phyloP scores from a whole-genome alignment of 1,140 invertebrate genomes.

The Papilio glaucus region DNA sequence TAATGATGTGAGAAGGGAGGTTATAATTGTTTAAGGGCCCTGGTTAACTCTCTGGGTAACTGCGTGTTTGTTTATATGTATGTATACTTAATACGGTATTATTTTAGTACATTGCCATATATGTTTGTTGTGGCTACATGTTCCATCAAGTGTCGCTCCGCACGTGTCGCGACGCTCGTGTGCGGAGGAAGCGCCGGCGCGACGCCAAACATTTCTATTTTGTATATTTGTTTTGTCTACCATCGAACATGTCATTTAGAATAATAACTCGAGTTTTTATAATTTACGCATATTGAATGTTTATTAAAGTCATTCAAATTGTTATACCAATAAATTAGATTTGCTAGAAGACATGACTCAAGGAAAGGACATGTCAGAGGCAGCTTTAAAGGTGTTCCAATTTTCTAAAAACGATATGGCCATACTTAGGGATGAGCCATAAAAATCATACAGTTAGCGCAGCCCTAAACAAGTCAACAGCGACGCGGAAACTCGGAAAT shows the following conservation, averaged over 20 bases:
- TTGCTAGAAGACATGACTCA: no score
- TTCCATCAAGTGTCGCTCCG: conserved; percentile 4
- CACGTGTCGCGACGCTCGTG: conserved; percentile 21
- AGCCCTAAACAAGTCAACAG: no score
- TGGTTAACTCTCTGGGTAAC: no score
- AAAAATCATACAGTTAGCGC: no score
- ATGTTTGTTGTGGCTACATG: conserved; percentile 16
- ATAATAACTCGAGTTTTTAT: conserved; percentile 23
- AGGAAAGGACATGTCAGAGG: no score
- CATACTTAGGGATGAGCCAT: no score
- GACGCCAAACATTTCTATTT: conserved; percentile 31
- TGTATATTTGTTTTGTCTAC: conserved; percentile 29
- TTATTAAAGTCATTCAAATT: not conserved
- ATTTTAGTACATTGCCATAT: not conserved
- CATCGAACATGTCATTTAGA: conserved; percentile 8
- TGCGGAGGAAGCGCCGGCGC: conserved; percentile 15
- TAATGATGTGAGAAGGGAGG: no score
- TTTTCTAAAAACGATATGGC: no score
- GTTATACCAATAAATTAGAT: no score
- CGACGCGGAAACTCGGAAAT: no score
- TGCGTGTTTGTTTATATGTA: not conserved
- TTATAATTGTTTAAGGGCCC: no score
- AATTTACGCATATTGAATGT: conserved; percentile 8
- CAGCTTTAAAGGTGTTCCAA: no score
- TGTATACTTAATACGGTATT: not conserved